Evolutionary conservation across 2,888 invertebrate genomes (phyloP).

Genomic region (Philereme transversata): DNA sequence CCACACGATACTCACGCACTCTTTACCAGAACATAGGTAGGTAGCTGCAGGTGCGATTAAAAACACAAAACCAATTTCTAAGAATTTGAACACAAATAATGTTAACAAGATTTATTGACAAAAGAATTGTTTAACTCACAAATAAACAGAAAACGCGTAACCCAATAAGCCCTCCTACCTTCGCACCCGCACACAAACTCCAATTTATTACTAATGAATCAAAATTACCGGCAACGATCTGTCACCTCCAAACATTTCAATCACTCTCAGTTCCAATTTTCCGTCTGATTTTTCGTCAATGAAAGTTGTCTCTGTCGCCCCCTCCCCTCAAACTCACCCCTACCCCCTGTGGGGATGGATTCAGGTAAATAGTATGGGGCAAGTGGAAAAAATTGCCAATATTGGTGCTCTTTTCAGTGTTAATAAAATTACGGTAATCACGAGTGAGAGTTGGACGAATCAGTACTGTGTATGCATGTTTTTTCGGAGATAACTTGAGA

Average conservation of each 20-base stretch:
- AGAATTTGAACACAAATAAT: too few relatives aligned
- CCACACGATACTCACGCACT: too few relatives aligned
- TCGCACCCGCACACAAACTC: slow-evolving; percentile 1
- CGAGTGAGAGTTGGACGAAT: too few relatives aligned
- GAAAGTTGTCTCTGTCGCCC: slow-evolving; percentile 35
- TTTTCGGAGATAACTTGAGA: too few relatives aligned
- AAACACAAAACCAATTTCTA: too few relatives aligned
- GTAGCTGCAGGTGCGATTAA: too few relatives aligned
- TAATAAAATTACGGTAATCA: too few relatives aligned
- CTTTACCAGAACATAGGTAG: too few relatives aligned
- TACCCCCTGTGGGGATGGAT: background rate
- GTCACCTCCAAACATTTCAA: slow-evolving; percentile 33
- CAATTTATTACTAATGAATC: slow-evolving; percentile 11
- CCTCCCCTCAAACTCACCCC: slow-evolving; percentile 20
- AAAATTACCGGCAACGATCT: slow-evolving; percentile 13
- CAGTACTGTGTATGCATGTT: too few relatives aligned
- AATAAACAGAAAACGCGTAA: background rate
- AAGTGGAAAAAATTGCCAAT: background rate
- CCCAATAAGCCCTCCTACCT: slow-evolving; percentile 1
- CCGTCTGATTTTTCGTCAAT: slow-evolving; percentile 48
- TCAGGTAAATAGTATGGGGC: slow-evolving; percentile 1
- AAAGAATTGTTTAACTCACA: too few relatives aligned
- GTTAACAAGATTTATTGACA: too few relatives aligned
- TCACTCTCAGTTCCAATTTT: slow-evolving; percentile 43
- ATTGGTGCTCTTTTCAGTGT: too few relatives aligned